Percentiles rank a stretch among this genome's conserved stretches.
phyloP scores from a whole-genome alignment of 2,113 vertebrate genomes.

The Oreocharis arfaki region DNA sequence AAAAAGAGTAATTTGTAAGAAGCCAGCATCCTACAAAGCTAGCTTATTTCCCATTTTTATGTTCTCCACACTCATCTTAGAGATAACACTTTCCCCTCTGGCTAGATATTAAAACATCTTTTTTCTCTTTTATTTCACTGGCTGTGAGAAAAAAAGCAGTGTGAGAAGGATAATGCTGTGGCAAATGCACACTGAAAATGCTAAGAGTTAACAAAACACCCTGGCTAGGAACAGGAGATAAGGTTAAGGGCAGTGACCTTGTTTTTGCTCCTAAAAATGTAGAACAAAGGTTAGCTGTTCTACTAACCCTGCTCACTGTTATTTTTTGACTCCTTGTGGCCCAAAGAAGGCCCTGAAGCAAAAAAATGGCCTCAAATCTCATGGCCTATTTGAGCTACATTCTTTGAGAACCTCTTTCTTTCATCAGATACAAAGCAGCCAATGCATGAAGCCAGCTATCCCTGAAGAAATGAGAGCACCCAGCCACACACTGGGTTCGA shows the following conservation, averaged over 20 bases:
- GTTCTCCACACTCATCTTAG: background rate
- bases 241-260: slow-evolving; percentile 33
- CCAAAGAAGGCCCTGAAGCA: slow-evolving; percentile 49
- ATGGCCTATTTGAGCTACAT: slow-evolving; percentile 2
- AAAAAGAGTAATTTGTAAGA: background rate
- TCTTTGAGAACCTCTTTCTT: slow-evolving; percentile 41
- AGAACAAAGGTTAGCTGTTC: slow-evolving; percentile 57
- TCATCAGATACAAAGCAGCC: slow-evolving; percentile 52
- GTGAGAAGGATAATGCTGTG: background rate
- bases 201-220: slow-evolving; percentile 35
- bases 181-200: background rate
- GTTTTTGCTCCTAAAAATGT: slow-evolving; percentile 58
- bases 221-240: slow-evolving; percentile 14
- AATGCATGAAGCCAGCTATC: slow-evolving; percentile 20
- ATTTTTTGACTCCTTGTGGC: background rate
- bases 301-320: slow-evolving; percentile 2
- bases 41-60: background rate
- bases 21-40: background rate
- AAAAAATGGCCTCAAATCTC: slow-evolving; percentile 56
- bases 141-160: background rate
- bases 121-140: background rate
- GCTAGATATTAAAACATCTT: background rate
- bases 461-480: slow-evolving; percentile 14
- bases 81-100: background rate
- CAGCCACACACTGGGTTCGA: background rate